Evolutionary conservation across 2,797 vertebrate species (phyloP), one percentile per base, ranked within the genome.

Genomic region (Melanotaenia maccullochi): DNA sequence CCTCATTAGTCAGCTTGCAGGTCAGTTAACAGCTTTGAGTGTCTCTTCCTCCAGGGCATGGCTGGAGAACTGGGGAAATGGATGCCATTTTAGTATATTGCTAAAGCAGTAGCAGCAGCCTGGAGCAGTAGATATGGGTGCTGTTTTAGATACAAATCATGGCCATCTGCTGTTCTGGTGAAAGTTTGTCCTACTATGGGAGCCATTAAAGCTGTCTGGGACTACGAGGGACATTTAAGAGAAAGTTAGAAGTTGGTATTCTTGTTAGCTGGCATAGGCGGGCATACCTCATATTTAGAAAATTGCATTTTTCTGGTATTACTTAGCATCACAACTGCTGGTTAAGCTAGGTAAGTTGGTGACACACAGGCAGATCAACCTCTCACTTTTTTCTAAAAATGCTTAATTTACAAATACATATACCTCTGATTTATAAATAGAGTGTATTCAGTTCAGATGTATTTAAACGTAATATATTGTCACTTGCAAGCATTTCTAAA

Each of bases 21-120:
- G 90, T 93, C 88, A 90, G 78, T 84, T 11, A 91, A 79, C 80
- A 87, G 76, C 87, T 84, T 75, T 77, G 71, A 78, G 55, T 81
- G 65, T 81, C 51, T 83, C 55, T 73, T 60, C 73, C 88, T 87
- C 67, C 77, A 74, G 85, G 86, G 71, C 24, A 88, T 64, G 77
- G 84, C 83, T 80, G 83, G 68, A 54, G 65, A 56, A 60, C 44
- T 33, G 20, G 36, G 60, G 32, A 25, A 54, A 24, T 55, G 22
- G 57, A 64, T 82, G 59, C 71, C 44, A 82, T 78, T 86, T 80
- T 52, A 72, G 60, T 76, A 28, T 9, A 0, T 22, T 44, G 30
- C 36, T 62, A 76, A 70, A 49, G 68, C 83, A 59, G 76, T 75
- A 67, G 70, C 74, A 68, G 44, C 81, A 77, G 73, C 62, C 65